These are phyloP conservation scores for Hipparchia semele DNA, from an alignment of 2,888 invertebrate species.

Conservation along the genomic window DNA sequence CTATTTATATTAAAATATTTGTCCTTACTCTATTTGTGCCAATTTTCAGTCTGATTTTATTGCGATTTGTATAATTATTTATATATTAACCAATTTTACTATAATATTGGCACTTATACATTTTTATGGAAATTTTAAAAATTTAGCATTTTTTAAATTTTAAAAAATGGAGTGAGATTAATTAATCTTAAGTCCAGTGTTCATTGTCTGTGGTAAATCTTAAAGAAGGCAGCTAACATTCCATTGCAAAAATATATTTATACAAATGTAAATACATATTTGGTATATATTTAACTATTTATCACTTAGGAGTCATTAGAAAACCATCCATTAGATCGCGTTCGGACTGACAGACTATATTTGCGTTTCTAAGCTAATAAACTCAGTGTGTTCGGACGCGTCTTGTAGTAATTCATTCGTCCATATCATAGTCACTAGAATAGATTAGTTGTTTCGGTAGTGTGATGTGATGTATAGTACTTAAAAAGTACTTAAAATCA, in stretches of 20 bases:
- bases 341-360: neutral
- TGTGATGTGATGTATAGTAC: constrained; percentile 59
- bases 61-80: constrained; percentile 37
- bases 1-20: constrained; percentile 31
- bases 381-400: neutral
- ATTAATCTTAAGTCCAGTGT: constrained; percentile 54
- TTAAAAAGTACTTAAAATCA: constrained; percentile 71
- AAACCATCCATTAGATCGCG: constrained; percentile 32
- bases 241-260: constrained; percentile 44
- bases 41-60: constrained; percentile 52
- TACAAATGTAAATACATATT: constrained; percentile 32
- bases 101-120: constrained; percentile 23
- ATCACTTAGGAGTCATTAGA: constrained; percentile 37
- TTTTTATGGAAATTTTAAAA: constrained; percentile 20
- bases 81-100: constrained; percentile 17
- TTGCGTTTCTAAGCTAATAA: neutral
- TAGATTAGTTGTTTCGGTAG: constrained; percentile 49
- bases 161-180: constrained; percentile 20
- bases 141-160: neutral
- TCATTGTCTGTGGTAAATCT: constrained; percentile 63
- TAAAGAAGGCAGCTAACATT: constrained; percentile 56
- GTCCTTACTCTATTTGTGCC: constrained; percentile 70
- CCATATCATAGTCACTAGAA: constrained; percentile 80
- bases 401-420: constrained; percentile 62
- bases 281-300: constrained; percentile 18